phyloP scores from a whole-genome alignment of 2,113 vertebrate genomes.

The Halichoeres trimaculatus region DNA sequence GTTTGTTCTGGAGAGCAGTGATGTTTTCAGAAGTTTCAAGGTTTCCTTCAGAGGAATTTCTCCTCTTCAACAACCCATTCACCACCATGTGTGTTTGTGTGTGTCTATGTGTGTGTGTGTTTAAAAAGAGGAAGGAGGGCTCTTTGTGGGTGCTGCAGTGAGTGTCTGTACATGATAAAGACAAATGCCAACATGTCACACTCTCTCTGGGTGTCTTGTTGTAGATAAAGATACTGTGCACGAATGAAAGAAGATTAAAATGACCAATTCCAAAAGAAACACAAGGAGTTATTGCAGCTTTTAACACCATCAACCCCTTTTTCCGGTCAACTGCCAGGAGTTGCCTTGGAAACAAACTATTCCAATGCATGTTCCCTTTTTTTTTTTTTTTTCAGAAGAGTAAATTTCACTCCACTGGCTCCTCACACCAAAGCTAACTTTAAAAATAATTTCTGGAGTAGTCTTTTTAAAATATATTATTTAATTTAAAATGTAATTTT shows the following conservation, averaged over 20 bases:
- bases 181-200: not conserved
- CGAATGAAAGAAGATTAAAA: not conserved
- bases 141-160: not conserved
- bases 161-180: not conserved
- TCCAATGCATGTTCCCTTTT: not conserved
- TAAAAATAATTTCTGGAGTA: not conserved
- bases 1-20: not conserved
- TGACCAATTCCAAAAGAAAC: not conserved
- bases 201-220: not conserved
- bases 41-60: not conserved
- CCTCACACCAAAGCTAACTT: not conserved
- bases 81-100: not conserved
- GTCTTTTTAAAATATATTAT: too few relatives aligned
- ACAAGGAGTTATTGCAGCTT: not conserved
- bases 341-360: constrained; percentile 60
- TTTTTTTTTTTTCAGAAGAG: not conserved
- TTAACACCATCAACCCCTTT: constrained; percentile 2
- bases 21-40: constrained; percentile 34
- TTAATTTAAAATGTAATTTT: too few relatives aligned
- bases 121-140: not conserved
- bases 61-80: not conserved
- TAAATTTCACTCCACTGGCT: not conserved
- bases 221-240: not conserved
- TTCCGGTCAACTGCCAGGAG: constrained; percentile 18
- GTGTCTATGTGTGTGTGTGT: not conserved